Base-by-base conservation (phyloP, 2,888 invertebrate species). In the Ormia ochracea region DNA sequence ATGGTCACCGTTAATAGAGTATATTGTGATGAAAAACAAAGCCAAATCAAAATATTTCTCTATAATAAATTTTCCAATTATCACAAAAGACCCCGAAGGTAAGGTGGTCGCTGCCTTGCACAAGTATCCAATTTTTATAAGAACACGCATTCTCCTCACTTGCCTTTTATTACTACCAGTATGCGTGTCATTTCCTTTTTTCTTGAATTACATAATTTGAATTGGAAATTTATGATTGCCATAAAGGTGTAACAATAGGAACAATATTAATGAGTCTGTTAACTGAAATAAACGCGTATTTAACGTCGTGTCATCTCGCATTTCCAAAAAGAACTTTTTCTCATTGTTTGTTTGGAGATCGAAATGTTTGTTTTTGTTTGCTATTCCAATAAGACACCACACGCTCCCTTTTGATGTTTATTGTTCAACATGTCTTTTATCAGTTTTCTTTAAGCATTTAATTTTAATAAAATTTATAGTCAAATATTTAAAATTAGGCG, bases 221-320 rank as follows among this genome's bases (percentile, higher is more conserved):
- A 73, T 56, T 48, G 28, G 26, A 54, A 61, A 78, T 78, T 78
- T 78, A 78, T 78, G 78, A 54, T 31, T 68, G 61, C 68, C 78
- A 73, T 78, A 78, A 61, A 73, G 72, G 52, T 78, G 72, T 56
- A 73, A 78, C 78, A 78, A 78, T 68, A 48, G 48, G 14, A 61
- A 61, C 66, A 54, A 43, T 54, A 56, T 56, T 65, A 56, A 65
- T 56, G 56, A 10, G 21, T 38, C 19, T 45, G 63, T 23, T 56
- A 33, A 36, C 23, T 17, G 59, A 59, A 4, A n/a, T n/a, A 41
- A 72, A 43, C 21, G n/a, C 12, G 38, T 19, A 48, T 38, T 50
- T 48, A 50, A 12, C 21, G 28, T 28, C 17, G 33, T 33, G 17
- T 17, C n/a, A n/a, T 54, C 23, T 28, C 14, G 7, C 12, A 31